phyloP scores from a whole-genome alignment of 92 coral and sea anemone genomes.

The Isaurus tuberculatus region DNA sequence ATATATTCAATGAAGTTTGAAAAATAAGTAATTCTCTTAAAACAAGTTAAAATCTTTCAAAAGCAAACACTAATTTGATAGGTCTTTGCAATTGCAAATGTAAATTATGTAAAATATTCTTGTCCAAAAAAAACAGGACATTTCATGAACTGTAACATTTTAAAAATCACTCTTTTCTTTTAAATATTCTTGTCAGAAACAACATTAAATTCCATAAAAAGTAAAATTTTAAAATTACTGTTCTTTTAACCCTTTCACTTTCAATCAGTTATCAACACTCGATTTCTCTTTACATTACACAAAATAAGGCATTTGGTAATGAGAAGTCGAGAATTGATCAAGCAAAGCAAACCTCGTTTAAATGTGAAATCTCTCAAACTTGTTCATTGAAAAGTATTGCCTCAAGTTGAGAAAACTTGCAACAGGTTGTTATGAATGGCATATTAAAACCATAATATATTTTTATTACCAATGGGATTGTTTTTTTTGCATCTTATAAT shows the following conservation, averaged over 20 bases:
- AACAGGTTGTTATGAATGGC: too few species aligned
- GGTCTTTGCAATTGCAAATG: background rate
- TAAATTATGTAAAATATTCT: background rate
- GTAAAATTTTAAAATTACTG: background rate
- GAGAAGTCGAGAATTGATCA: background rate
- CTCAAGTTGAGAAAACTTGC: conserved; percentile 1
- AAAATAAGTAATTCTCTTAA: background rate
- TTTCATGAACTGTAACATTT: background rate
- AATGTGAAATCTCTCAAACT: conserved; percentile 1
- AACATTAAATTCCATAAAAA: background rate
- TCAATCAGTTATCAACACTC: background rate
- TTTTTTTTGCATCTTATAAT: too few species aligned
- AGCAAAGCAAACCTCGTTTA: background rate
- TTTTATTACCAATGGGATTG: too few species aligned
- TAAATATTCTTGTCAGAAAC: background rate
- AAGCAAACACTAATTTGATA: background rate
- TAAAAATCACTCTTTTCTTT: background rate
- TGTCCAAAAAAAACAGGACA: background rate
- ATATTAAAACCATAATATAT: too few species aligned
- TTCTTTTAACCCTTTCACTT: background rate
- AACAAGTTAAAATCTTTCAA: conserved; percentile 1
- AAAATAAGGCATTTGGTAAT: conserved; percentile 5
- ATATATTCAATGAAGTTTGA: background rate
- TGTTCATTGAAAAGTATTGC: background rate
- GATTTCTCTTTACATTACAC: background rate